phyloP scores from a whole-genome alignment of 2,888 invertebrate species.

The Minunthozetes semirufus region DNA sequence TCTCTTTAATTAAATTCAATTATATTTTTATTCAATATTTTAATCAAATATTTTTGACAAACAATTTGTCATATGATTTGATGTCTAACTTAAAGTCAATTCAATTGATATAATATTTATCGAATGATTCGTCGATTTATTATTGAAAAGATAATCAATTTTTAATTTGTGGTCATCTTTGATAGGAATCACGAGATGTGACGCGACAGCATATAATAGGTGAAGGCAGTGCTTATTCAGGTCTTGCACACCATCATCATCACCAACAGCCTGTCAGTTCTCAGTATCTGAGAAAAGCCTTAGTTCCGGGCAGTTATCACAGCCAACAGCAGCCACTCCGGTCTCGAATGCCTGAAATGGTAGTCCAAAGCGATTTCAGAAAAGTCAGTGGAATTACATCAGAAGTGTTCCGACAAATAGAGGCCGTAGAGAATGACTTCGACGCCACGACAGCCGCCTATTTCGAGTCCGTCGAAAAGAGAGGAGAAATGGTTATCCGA shows the following conservation, averaged over 20 bases:
- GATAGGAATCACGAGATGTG: constrained; percentile 15
- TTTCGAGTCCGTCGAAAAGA: constrained; percentile 81
- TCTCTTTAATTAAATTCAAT: too few species aligned
- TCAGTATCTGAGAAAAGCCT: constrained; percentile 49
- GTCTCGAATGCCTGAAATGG: constrained; percentile 47
- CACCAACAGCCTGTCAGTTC: constrained; percentile 52
- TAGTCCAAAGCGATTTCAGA: constrained; percentile 85
- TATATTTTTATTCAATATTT: too few species aligned
- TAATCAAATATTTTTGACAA: too few species aligned
- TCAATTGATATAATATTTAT: not conserved
- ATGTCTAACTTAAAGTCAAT: not conserved
- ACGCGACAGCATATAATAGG: constrained; percentile 12
- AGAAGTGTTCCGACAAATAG: constrained; percentile 94
- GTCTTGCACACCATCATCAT: constrained; percentile 25
- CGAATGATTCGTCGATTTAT: not conserved
- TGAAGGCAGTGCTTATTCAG: constrained; percentile 19
- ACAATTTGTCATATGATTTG: not conserved
- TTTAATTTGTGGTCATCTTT: not conserved
- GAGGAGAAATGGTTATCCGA: constrained; percentile 86
- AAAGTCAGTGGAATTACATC: constrained; percentile 94
- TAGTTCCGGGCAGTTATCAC: constrained; percentile 58
- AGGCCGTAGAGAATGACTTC: constrained; percentile 91
- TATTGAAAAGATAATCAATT: not conserved
- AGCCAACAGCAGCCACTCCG: constrained; percentile 31
- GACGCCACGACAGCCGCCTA: constrained; percentile 79